phyloP scores from a whole-genome alignment of 2,888 invertebrate genomes.

The Ashinkailepas kermadecensis region DNA sequence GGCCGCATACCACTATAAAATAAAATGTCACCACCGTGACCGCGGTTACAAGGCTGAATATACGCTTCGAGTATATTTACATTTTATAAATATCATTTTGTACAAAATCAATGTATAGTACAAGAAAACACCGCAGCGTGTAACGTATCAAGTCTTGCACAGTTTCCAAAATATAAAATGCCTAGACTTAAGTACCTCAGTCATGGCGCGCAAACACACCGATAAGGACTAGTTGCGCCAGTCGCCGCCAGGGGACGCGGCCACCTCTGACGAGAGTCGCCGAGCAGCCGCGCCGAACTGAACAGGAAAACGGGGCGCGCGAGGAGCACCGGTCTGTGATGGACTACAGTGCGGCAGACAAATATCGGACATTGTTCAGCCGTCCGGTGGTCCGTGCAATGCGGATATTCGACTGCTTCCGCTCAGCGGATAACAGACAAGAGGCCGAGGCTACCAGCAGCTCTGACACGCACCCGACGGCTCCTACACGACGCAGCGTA shows the following conservation, averaged over 20 bases:
- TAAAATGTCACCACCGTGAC: too few relatives aligned
- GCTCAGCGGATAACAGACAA: not conserved
- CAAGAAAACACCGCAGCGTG: not conserved
- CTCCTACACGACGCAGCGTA: not conserved
- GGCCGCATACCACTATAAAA: too few relatives aligned
- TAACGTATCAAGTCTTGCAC: not conserved
- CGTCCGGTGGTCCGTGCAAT: too few relatives aligned
- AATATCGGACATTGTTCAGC: too few relatives aligned
- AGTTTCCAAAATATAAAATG: slow-evolving; percentile 20
- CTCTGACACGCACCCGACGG: not conserved
- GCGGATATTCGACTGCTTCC: not conserved
- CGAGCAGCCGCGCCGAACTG: too few relatives aligned
- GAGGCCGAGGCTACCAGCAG: not conserved
- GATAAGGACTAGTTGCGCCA: slow-evolving; percentile 15
- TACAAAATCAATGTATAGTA: slow-evolving; percentile 16
- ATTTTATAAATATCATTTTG: slow-evolving; percentile 23
- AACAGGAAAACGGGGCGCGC: too few relatives aligned
- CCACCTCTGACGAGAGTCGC: not conserved
- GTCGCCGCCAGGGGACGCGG: not conserved
- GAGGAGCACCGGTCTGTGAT: too few relatives aligned
- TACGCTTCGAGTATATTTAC: slow-evolving; percentile 9
- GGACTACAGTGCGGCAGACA: too few relatives aligned
- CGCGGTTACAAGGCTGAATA: not conserved
- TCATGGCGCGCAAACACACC: not conserved
- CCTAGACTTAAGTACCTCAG: slow-evolving; percentile 15